These are phyloP conservation scores for Brachyhypopomus gauderio DNA, from an alignment of 2,113 vertebrate species.

Conservation along the genomic window DNA sequence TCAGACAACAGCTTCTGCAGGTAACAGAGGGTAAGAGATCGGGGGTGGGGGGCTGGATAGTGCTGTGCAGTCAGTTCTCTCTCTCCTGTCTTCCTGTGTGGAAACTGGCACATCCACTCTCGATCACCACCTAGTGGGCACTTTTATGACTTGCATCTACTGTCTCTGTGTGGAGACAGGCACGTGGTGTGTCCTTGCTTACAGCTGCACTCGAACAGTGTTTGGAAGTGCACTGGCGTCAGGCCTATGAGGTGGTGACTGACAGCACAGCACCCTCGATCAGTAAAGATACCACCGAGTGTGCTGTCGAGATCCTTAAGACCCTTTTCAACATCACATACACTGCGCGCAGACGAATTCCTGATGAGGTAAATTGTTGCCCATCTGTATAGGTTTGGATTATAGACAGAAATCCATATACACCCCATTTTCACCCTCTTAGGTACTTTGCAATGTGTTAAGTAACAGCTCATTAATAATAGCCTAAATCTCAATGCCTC, in stretches of 20 bases:
- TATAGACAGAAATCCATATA: neutral
- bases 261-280: conserved; percentile 50
- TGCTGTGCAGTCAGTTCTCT: neutral
- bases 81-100: too few relatives aligned
- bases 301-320: conserved; percentile 65
- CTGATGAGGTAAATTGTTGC: conserved; percentile 60
- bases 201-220: conserved; percentile 59
- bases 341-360: conserved; percentile 55
- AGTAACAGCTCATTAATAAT: conserved; percentile 6
- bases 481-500: neutral
- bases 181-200: conserved; percentile 59
- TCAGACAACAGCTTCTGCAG: conserved; percentile 72
- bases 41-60: too few relatives aligned
- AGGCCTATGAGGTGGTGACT: conserved; percentile 56
- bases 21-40: conserved; percentile 38
- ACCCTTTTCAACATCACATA: conserved; percentile 68
- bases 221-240: conserved; percentile 58
- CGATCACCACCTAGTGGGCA: too few relatives aligned
- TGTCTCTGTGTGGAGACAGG: conserved; percentile 45
- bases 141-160: too few relatives aligned
- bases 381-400: neutral
- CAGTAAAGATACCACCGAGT: conserved; percentile 57
- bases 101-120: too few relatives aligned
- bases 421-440: neutral
- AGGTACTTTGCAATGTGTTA: neutral